A percentile compares a stretch with the other conserved stretches of the same genome.
These are phyloP conservation scores for Leistus spinibarbis DNA, from an alignment of 2,888 invertebrate species.

Conservation along the genomic window DNA sequence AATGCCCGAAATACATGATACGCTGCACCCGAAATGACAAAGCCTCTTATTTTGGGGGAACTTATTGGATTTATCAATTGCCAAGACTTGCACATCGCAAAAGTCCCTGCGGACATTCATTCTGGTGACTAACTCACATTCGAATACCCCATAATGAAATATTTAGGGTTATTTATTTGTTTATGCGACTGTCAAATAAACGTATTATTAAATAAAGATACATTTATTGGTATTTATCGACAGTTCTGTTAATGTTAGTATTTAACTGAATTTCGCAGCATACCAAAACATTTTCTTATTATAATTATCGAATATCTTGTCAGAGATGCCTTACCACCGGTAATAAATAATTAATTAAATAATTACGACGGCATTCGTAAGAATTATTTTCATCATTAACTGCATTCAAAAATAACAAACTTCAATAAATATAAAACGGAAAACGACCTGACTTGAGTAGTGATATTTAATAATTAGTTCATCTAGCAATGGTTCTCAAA, in stretches of 20 bases:
- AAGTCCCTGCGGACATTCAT: background rate
- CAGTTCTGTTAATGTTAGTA: background rate
- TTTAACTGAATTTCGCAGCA: too few relatives aligned
- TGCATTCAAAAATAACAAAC: too few relatives aligned
- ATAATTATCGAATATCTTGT: too few relatives aligned
- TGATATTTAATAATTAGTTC: too few relatives aligned
- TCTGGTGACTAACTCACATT: conserved; percentile 21
- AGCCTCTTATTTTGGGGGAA: conserved; percentile 28
- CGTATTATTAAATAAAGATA: background rate
- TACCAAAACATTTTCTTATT: too few relatives aligned
- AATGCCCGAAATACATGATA: conserved; percentile 14
- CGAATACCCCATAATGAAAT: conserved; percentile 14
- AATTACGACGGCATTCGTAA: too few relatives aligned
- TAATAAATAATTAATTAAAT: too few relatives aligned
- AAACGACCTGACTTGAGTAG: too few relatives aligned
- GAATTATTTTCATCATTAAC: too few relatives aligned
- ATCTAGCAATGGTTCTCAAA: too few relatives aligned
- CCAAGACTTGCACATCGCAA: background rate
- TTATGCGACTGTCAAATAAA: background rate
- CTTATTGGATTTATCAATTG: conserved; percentile 37
- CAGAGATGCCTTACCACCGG: too few relatives aligned
- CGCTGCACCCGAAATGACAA: conserved; percentile 13
- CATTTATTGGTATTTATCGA: background rate
- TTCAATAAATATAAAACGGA: too few relatives aligned
- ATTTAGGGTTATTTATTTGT: conserved; percentile 30